Evolutionary conservation across 2,888 invertebrate genomes (phyloP), one percentile per base, ranked within the genome.

Genomic region (Gnatocerus cornutus): DNA sequence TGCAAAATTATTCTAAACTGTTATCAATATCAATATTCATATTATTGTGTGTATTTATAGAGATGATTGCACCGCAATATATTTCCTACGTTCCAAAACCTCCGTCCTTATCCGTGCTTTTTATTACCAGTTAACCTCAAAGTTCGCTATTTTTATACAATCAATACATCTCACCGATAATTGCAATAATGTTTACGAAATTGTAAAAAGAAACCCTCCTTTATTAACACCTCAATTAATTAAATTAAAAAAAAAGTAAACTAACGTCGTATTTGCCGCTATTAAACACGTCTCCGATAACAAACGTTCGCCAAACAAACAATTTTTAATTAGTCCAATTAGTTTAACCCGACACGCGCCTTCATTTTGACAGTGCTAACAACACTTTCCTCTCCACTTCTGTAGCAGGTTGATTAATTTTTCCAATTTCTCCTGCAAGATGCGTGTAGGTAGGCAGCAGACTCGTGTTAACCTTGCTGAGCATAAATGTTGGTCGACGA

Each of bases 401-500:
- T n/a, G 16, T 33, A n/a, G 63, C 55, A 66, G 37, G 56, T 48
- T 29, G 67, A 67, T 63, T 45, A 63, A 56, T 69, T 72, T 73
- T 71, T 72, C 66, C 73, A 70, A 70, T 76, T 75, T 76, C 71
- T 73, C 71, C 63, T 33, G 66, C 30, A 68, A 78, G 76, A 76
- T 77, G 75, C 78, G 78, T 79, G 79, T 79, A 78, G 78, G 79
- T 74, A 77, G 77, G 71, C 59, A 73, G 71, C 59, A 61, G 68
- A 62, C 66, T 68, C 71, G 68, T 52, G 58, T 77, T 78, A 79
- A 78, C 79, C 79, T 79, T 79, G 78, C 75, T 72, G 76, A 75
- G 77, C 74, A 76, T 74, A 76, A 76, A 77, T 78, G 74, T 74
- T 76, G 76, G 76, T 78, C 77, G 76, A 75, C 76, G 76, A 78